phyloP scores from a whole-genome alignment of 2,797 vertebrate species.

The Urophycis tenuis region DNA sequence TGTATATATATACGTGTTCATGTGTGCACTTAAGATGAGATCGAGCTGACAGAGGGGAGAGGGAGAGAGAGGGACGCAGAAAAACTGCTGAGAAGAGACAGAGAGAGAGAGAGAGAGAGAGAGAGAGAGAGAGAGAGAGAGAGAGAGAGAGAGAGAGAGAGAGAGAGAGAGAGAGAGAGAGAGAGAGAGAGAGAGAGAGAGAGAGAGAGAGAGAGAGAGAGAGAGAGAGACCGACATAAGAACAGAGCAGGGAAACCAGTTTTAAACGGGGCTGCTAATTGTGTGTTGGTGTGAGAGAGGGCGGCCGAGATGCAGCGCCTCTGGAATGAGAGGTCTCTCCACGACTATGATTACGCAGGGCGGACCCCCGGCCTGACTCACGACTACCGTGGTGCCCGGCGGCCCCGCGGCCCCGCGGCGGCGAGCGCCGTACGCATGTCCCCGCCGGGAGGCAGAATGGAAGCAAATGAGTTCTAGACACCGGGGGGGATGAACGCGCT shows the following conservation, averaged over 20 bases:
- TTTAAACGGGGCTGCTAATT: neutral
- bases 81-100: neutral
- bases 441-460: too few relatives aligned
- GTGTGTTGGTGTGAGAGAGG: conserved; percentile 4
- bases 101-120: neutral
- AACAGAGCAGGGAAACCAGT: neutral
- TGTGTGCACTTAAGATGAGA: neutral
- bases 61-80: neutral
- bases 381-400: neutral
- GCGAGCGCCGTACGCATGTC: too few relatives aligned
- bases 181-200: too few relatives aligned
- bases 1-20: neutral
- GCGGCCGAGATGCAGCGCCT: neutral
- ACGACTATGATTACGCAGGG: conserved; percentile 10
- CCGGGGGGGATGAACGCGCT: neutral
- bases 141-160: neutral
- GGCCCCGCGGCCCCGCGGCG: too few relatives aligned
- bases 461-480: neutral
- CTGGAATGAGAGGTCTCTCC: neutral
- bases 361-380: neutral
- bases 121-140: neutral
- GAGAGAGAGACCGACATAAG: neutral
- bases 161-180: neutral
- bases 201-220: neutral
- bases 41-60: neutral